These are phyloP conservation scores for Pseudanteris insignis DNA, from an alignment of 2,888 invertebrate species.

Conservation along the genomic window DNA sequence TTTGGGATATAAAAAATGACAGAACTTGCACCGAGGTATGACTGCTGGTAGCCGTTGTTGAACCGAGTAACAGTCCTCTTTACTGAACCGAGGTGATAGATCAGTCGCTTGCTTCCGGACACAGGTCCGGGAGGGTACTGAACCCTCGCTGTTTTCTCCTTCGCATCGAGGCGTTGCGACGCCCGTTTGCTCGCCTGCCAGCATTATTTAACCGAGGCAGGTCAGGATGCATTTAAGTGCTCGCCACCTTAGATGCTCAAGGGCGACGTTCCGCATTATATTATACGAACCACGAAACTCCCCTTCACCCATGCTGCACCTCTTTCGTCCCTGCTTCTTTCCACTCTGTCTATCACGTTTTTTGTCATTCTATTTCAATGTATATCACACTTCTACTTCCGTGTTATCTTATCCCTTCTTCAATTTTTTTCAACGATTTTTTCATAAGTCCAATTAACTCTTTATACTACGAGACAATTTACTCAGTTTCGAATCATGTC, in stretches of 20 bases:
- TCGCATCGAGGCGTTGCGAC: not conserved
- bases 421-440: too few species aligned
- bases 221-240: conserved; percentile 45
- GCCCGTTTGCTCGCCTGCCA: conserved; percentile 2
- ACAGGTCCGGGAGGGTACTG: conserved; percentile 47
- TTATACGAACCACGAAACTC: conserved; percentile 6
- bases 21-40: too few species aligned
- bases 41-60: conserved; percentile 27
- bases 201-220: conserved; percentile 44
- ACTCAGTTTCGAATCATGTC: too few species aligned
- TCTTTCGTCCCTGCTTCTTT: too few species aligned
- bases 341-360: too few species aligned
- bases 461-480: too few species aligned
- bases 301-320: too few species aligned
- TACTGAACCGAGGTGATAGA: conserved; percentile 48
- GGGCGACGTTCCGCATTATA: conserved; percentile 40
- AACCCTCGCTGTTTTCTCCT: conserved; percentile 25
- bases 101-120: conserved; percentile 53
- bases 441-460: too few species aligned
- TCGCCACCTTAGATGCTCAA: conserved; percentile 38
- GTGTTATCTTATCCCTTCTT: too few species aligned
- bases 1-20: too few species aligned
- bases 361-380: too few species aligned
- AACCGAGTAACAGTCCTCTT: conserved; percentile 47
- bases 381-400: too few species aligned